phyloP scores from a whole-genome alignment of 2,797 vertebrate species.

The Saxicola maurus region DNA sequence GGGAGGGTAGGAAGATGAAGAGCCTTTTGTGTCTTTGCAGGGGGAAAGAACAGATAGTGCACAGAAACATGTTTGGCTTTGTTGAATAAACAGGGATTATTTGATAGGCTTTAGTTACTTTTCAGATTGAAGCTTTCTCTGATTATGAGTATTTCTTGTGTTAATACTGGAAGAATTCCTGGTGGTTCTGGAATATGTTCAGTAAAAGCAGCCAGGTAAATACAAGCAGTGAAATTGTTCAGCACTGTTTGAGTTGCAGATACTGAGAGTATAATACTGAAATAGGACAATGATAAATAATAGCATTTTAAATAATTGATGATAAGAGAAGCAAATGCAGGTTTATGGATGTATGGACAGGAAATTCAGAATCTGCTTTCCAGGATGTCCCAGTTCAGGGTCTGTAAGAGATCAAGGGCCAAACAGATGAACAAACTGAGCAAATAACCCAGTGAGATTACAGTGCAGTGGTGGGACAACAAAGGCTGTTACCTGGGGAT shows the following conservation, averaged over 20 bases:
- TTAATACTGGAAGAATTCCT: not conserved
- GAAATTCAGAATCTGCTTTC: not conserved
- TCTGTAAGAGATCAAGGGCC: not conserved
- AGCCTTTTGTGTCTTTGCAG: accelerated
- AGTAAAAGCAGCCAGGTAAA: not conserved
- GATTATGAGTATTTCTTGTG: not conserved
- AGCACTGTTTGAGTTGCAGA: not conserved
- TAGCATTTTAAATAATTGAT: not conserved
- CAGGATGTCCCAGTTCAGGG: not conserved
- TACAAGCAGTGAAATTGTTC: not conserved
- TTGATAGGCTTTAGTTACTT: not conserved
- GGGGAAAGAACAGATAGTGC: not conserved
- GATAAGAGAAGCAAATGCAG: not conserved
- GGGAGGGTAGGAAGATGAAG: not conserved
- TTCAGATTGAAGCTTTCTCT: not conserved
- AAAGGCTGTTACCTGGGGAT: not conserved
- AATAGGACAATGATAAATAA: not conserved
- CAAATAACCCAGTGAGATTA: not conserved
- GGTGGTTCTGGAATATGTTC: not conserved
- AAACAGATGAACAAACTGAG: not conserved
- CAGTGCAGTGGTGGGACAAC: not conserved
- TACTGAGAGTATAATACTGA: not conserved
- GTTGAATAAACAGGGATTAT: not conserved
- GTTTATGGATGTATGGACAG: not conserved
- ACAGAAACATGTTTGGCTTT: not conserved